Base-by-base conservation (phyloP, 2,113 vertebrate genomes). In the Romanogobio albipinnatus region DNA sequence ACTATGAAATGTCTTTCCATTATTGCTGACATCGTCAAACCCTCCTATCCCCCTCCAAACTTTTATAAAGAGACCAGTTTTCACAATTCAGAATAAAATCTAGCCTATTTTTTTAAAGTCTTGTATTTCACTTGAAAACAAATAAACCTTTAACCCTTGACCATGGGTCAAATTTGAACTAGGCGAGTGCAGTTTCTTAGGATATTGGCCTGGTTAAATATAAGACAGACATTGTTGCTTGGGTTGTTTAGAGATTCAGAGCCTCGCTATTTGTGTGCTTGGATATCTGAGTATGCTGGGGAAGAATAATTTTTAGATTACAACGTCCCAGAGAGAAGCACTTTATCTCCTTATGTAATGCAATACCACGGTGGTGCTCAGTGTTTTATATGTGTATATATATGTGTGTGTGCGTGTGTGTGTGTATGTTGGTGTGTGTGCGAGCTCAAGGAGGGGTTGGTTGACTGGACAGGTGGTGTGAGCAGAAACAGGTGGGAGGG, bases 331-430 rank as follows among this genome's bases (percentile, higher is more conserved):
- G 13, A 75, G 59, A 78, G 71, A 33, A 71, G n/a, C 58, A 76
- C 71, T 84, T 88, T 71, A 82, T 88, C 82, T 51, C 14, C 39
- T 85, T 83, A 68, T 80, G 58, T 87, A 89, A 87, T 51, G 53
- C 49, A 79, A 83, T 70, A 58, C 26, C 33, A 77, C 9, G 51
- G 1, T 15, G 22, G 59, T 71, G 33, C 43, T n/a, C n/a, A n/a
- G n/a, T n/a, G n/a, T n/a, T n/a, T n/a, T n/a, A n/a, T n/a, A n/a
- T n/a, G n/a, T n/a, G n/a, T n/a, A n/a, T n/a, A n/a, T n/a, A n/a
- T n/a, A n/a, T n/a, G 14, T 11, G 7, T 70, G 8, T 66, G 22
- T 78, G 9, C 62, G 6, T 64, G 39, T 33, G 26, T 33, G 49
- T 78, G n/a, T 19, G 47, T 59, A 9, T 29, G 74, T 78, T 17